Evolutionary conservation across 2,113 vertebrate genomes (phyloP).

Genomic region (Mola mola): DNA sequence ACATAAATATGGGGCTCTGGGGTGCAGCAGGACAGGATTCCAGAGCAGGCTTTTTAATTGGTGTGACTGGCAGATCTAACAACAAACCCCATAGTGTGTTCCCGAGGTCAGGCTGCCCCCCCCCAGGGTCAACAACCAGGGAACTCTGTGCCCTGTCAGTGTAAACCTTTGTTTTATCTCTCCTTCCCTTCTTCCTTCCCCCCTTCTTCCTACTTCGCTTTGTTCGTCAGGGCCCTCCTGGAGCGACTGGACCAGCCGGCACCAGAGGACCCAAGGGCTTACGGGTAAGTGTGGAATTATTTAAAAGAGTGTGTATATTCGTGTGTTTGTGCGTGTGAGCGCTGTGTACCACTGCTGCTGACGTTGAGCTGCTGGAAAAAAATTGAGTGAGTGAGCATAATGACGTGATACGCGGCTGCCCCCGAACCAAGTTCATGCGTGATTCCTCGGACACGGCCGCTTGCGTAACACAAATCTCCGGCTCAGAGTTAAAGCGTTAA

Average conservation of each 20-base stretch:
- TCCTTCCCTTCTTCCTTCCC: constrained; percentile 15
- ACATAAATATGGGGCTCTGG: constrained; percentile 71
- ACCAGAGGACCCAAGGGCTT: constrained; percentile 90
- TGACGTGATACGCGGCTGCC: constrained; percentile 37
- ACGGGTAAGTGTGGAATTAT: constrained; percentile 84
- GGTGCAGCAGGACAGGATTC: constrained; percentile 62
- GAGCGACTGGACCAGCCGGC: constrained; percentile 85
- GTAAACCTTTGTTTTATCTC: constrained; percentile 66
- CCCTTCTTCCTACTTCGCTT: constrained; percentile 38
- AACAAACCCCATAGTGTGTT: constrained; percentile 73
- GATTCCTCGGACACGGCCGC: constrained; percentile 29
- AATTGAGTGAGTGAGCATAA: constrained; percentile 27
- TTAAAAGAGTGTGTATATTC: no score
- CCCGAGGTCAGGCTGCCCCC: constrained; percentile 59
- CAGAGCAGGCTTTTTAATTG: constrained; percentile 69
- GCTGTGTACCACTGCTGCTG: background rate
- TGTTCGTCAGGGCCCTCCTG: constrained; percentile 85
- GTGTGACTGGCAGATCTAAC: constrained; percentile 73
- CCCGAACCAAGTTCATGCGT: constrained; percentile 47
- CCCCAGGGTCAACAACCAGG: constrained; percentile 56
- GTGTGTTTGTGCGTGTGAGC: background rate
- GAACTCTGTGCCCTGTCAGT: constrained; percentile 63
- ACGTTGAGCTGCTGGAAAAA: constrained; percentile 32
- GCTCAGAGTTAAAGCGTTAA: constrained; percentile 28
- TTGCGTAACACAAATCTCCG: constrained; percentile 22